Evolutionary conservation across 2,113 vertebrate species (phyloP).

Genomic region (Eubucco bourcierii): DNA sequence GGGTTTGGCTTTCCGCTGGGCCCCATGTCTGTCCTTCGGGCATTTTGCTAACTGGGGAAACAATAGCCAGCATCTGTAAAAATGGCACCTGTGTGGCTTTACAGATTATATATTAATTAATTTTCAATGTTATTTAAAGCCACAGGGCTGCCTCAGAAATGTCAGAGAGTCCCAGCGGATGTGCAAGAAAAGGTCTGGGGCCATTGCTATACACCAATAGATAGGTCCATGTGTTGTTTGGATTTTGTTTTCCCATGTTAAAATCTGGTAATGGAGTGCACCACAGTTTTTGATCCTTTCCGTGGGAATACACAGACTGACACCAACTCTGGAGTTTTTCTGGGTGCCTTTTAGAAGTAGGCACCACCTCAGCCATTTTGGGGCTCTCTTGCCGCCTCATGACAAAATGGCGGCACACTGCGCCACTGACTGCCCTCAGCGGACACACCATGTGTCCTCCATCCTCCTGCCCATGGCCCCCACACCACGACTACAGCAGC

Average conservation of each 20-base stretch:
- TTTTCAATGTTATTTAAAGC: conserved; percentile 4
- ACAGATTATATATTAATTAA: neutral
- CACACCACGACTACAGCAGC: neutral
- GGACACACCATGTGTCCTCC: accelerated
- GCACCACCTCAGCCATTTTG: neutral
- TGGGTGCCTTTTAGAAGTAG: neutral
- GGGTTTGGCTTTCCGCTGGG: neutral
- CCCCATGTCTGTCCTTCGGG: neutral
- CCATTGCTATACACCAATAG: neutral
- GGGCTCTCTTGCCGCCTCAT: accelerated
- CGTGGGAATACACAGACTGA: neutral
- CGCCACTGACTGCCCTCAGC: accelerated
- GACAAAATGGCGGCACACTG: neutral
- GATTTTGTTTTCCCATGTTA: neutral
- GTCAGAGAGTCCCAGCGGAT: accelerated
- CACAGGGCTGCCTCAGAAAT: neutral
- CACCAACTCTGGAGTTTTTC: neutral
- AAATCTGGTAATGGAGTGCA: neutral
- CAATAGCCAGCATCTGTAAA: neutral
- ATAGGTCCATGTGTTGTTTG: accelerated
- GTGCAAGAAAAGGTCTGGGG: accelerated
- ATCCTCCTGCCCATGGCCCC: accelerated
- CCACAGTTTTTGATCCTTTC: neutral
- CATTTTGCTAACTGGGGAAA: conserved; percentile 59
- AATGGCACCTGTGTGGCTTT: conserved; percentile 2